Evolutionary conservation across 2,113 vertebrate species (phyloP).

Genomic region (Istiophorus platypterus): DNA sequence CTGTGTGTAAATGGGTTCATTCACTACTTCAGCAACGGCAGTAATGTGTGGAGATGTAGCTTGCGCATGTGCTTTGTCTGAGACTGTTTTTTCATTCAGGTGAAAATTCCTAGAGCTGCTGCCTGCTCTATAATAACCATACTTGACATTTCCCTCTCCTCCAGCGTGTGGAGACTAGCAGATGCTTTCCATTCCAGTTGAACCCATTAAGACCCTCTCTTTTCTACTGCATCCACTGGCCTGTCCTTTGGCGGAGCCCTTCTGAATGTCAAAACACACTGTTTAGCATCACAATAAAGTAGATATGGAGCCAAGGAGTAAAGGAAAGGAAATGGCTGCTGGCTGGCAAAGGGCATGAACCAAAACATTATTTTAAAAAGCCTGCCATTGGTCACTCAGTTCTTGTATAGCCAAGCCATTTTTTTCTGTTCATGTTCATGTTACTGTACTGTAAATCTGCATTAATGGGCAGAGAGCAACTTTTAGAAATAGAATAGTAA

Average conservation of each 20-base stretch:
- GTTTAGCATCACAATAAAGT: constrained; percentile 77
- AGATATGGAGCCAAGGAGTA: constrained; percentile 50
- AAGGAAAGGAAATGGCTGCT: constrained; percentile 62
- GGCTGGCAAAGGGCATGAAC: constrained; percentile 63
- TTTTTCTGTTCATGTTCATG: constrained; percentile 2
- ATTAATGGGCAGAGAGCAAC: not conserved
- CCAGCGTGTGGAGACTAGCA: constrained; percentile 76
- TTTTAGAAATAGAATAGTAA: not conserved
- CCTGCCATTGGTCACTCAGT: constrained; percentile 24
- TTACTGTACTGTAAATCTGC: constrained; percentile 10
- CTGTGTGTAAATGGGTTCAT: constrained; percentile 29
- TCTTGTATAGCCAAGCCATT: constrained; percentile 6
- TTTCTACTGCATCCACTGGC: constrained; percentile 60
- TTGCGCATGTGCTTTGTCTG: constrained; percentile 56
- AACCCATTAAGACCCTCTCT: constrained; percentile 72
- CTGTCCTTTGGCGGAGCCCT: constrained; percentile 69
- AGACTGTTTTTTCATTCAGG: constrained; percentile 68
- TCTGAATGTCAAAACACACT: constrained; percentile 75
- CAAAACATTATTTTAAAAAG: constrained; percentile 60
- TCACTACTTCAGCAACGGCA: constrained; percentile 17
- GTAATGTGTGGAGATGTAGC: constrained; percentile 47
- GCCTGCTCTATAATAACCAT: constrained; percentile 74
- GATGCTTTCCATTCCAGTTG: constrained; percentile 80
- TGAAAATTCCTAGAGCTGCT: constrained; percentile 60
- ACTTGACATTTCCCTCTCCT: constrained; percentile 80